Conservation (phyloP, 1,140 invertebrate genomes). For the Homalodisca vitripennis region DNA sequence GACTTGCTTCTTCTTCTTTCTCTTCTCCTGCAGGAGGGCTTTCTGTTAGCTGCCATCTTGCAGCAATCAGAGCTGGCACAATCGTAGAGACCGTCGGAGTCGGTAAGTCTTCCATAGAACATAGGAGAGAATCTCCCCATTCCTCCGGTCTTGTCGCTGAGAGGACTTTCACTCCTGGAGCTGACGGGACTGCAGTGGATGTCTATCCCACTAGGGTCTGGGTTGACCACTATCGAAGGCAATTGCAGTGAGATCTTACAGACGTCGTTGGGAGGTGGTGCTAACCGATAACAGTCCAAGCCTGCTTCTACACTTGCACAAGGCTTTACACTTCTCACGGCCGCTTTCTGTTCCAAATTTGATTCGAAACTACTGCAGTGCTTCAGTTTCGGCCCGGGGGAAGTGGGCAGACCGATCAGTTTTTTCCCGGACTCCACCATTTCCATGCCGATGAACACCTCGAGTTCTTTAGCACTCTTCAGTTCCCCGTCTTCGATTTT, state of each 20-base stretch:
- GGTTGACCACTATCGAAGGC: slow-evolving; percentile 61
- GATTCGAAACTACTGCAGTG: slow-evolving; percentile 38
- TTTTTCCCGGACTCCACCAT: slow-evolving; percentile 43
- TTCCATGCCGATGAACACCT: slow-evolving; percentile 56
- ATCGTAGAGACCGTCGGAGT: slow-evolving; percentile 74
- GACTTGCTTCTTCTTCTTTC: slow-evolving; percentile 36
- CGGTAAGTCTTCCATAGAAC: slow-evolving; percentile 67
- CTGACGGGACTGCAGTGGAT: slow-evolving; percentile 61
- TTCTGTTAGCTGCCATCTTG: slow-evolving; percentile 38
- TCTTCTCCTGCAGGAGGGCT: slow-evolving; percentile 36
- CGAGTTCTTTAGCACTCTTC: slow-evolving; percentile 63
- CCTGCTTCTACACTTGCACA: slow-evolving; percentile 37
- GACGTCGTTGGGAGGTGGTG: slow-evolving; percentile 49
- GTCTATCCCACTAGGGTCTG: slow-evolving; percentile 52
- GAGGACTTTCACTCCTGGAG: slow-evolving; percentile 71
- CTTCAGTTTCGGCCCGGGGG: slow-evolving; percentile 29
- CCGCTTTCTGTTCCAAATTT: slow-evolving; percentile 31
- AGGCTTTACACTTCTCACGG: slow-evolving; percentile 35
- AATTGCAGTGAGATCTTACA: slow-evolving; percentile 54
- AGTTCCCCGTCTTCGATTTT: slow-evolving; percentile 62
- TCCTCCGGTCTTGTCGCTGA: slow-evolving; percentile 64
- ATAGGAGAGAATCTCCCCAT: slow-evolving; percentile 63
- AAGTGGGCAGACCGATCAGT: slow-evolving; percentile 39
- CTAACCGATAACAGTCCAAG: slow-evolving; percentile 37
- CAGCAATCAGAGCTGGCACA: slow-evolving; percentile 69